Percentiles rank a stretch among this genome's conserved stretches.
These are phyloP conservation scores for Tokudaia tokunoshimensis DNA, from an alignment of 2,797 vertebrate species.

Conservation along the genomic window DNA sequence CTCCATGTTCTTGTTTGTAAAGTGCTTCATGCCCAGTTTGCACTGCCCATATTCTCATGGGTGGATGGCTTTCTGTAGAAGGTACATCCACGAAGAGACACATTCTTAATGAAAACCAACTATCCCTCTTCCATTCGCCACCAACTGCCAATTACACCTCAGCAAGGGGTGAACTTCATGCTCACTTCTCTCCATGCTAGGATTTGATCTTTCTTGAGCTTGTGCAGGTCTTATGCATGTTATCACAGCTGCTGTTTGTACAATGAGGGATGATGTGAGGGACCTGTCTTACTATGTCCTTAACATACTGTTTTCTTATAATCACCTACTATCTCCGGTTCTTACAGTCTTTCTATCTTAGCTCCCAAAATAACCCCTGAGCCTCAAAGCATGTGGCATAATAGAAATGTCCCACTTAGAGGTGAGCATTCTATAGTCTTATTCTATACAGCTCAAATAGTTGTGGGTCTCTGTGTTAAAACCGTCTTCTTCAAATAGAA, in stretches of 20 bases:
- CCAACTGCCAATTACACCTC: too few species aligned
- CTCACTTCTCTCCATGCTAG: background rate
- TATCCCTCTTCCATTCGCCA: accelerated
- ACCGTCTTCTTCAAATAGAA: background rate
- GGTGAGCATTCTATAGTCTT: background rate
- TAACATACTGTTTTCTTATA: background rate
- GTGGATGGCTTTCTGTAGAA: too few species aligned
- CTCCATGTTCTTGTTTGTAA: background rate
- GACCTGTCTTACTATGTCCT: background rate
- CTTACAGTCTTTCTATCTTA: background rate
- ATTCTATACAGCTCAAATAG: background rate
- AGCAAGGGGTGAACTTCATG: background rate
- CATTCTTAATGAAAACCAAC: background rate
- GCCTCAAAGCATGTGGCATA: background rate
- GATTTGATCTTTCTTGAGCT: background rate
- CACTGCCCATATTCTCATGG: background rate
- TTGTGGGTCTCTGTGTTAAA: background rate
- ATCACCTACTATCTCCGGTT: background rate
- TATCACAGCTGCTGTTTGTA: background rate
- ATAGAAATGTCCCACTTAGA: background rate
- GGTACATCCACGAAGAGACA: background rate
- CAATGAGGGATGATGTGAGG: background rate
- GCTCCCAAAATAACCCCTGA: background rate
- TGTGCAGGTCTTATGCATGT: background rate
- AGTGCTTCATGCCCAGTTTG: too few species aligned